These are phyloP conservation scores for Eristalinus aeneus DNA, from an alignment of 2,888 invertebrate species.

Conservation along the genomic window DNA sequence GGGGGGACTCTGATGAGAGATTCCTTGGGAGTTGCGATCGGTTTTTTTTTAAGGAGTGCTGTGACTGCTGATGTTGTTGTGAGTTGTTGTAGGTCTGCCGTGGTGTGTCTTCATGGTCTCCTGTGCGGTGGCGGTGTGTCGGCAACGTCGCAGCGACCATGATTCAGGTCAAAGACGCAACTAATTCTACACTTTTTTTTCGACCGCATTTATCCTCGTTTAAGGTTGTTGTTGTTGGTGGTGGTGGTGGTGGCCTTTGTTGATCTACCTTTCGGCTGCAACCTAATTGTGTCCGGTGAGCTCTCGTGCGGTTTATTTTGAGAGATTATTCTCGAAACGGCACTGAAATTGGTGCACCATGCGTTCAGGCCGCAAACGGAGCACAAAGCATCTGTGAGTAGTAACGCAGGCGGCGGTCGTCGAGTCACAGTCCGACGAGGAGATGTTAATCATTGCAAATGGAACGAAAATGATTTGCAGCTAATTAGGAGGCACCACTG, in stretches of 20 bases:
- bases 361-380: background rate
- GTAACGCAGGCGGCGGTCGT: background rate
- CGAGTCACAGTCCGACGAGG: constrained; percentile 7
- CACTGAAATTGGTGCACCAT: constrained; percentile 49
- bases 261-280: constrained; percentile 47
- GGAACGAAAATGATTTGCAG: constrained; percentile 66
- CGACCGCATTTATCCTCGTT: background rate
- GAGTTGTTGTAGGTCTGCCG: background rate
- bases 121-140: background rate
- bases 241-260: constrained; percentile 35
- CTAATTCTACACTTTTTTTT: constrained; percentile 60
- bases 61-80: background rate
- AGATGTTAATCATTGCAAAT: constrained; percentile 65
- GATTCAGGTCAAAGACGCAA: constrained; percentile 71
- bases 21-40: constrained; percentile 8
- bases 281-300: constrained; percentile 35
- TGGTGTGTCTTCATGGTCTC: constrained; percentile 24
- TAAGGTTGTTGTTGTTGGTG: constrained; percentile 10
- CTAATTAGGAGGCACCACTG: constrained; percentile 41
- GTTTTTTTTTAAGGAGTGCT: background rate
- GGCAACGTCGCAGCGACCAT: constrained; percentile 47
- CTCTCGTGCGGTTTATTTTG: constrained; percentile 35
- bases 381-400: constrained; percentile 16
- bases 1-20: constrained; percentile 6
- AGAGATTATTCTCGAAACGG: constrained; percentile 44